Evolutionary conservation across 2,797 vertebrate genomes (phyloP), one percentile per base, ranked within the genome.

Genomic region (Furcifer pardalis): DNA sequence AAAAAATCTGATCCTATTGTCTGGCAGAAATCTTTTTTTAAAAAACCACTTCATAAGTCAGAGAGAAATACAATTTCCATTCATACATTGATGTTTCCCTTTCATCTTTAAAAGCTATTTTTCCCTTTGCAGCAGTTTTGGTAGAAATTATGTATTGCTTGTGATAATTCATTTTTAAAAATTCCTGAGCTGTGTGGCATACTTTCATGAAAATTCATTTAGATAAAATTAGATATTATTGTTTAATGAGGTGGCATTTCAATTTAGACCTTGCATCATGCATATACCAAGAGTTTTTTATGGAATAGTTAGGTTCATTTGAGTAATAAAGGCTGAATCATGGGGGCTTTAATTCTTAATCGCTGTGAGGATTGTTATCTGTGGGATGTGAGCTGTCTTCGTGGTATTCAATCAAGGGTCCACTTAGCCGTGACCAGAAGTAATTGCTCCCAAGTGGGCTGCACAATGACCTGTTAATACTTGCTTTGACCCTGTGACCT

Each of bases 331-430:
- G 97, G 97, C 97, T 96, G 97, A 97, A 98, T 98, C 97, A 98
- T 98, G 97, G 97, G 97, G 97, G 98, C 97, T 98, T 99, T 99
- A 99, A 99, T 99, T 98, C 98, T 98, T 99, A 99, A 99, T 98
- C 97, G 97, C 98, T 97, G 96, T 97, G 96, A 98, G 98, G 97
- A 99, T 99, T 99, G 98, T 99, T 99, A 99, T 99, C 98, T 97
- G 96, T 97, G 97, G 97, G 96, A 98, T 98, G 97, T 98, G 98
- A 97, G 97, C 98, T 98, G 97, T 98, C 97, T 97, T 98, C 95
- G 96, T 97, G 97, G 97, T 97, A 98, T 98, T 99, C 98, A 99
- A 99, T 99, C 98, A 99, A 99, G 98, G 98, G 98, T 98, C 98
- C 98, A 99, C 98, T 99, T 99, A 99, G 98, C 97, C 97, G 96